Evolutionary conservation across 2,888 invertebrate species (phyloP), one percentile per base, ranked within the genome.

Genomic region (Acanthacorydalis orientalis): DNA sequence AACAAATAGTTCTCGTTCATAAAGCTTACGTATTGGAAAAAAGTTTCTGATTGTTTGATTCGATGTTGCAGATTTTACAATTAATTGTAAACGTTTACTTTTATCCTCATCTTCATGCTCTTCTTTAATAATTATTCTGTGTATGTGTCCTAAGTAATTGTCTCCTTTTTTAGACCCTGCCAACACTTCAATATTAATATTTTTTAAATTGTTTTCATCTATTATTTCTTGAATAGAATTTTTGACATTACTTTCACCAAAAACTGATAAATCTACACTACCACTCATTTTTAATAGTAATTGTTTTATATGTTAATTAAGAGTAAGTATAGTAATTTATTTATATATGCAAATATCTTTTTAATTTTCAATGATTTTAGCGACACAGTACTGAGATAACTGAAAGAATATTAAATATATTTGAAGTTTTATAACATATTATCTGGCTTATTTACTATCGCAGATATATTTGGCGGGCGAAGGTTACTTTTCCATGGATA

Each of bases 81-180:
- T 47, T 23, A 47, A 42, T 42, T 16, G 2, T 31, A 46, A 40
- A 11, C n/a, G 11, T 34, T 44, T 35, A 11, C 6, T 33, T 35
- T 44, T 7, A 33, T 23, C 31, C 12, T 38, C 39, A 3, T 46
- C 12, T 11, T 16, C 31, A 7, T 14, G 7, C 7, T n/a, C 31
- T n/a, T 38, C 12, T 23, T 15, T 34, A 31, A 38, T 34, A 8
- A 7, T 16, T 2, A 40, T 9, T 9, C 31, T 12, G 9, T 35
- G 34, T n/a, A 47, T 34, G 35, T 14, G 43, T 14, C 47, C 47
- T 9, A 35, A 9, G 14, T 43, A 47, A 43, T 47, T 47, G 31
- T 47, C 47, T 7, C 47, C 47, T 16, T 42, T 42, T n/a, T 35
- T 33, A 32, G 47, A n/a, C 14, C 35, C 47, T 31, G 15, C 7